These are phyloP conservation scores for Zaprionus obscuricornis DNA, from an alignment of 2,888 invertebrate genomes.

Conservation along the genomic window DNA sequence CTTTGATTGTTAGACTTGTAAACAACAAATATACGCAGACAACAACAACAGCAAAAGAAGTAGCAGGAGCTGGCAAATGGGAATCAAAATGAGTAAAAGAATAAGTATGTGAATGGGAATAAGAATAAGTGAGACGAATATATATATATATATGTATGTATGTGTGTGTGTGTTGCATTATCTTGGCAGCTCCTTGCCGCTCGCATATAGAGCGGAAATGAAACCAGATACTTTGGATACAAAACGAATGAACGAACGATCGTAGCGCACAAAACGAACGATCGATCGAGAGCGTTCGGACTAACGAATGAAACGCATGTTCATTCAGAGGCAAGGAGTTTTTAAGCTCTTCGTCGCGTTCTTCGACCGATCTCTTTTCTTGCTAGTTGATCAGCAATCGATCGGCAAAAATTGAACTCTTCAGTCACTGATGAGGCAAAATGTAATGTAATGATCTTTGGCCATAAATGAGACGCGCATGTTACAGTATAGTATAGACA, in stretches of 20 bases:
- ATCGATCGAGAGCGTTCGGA: too few species aligned
- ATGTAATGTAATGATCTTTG: constrained; percentile 49
- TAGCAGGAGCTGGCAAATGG: constrained; percentile 30
- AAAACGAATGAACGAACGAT: constrained; percentile 38
- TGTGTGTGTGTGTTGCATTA: constrained; percentile 47
- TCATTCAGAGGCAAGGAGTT: too few species aligned
- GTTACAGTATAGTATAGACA: too few species aligned
- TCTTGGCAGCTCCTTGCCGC: constrained; percentile 69
- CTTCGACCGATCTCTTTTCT: too few species aligned
- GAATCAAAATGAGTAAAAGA: constrained; percentile 13
- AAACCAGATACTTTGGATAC: constrained; percentile 82
- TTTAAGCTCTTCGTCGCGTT: constrained; percentile 16
- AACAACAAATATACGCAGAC: constrained; percentile 53
- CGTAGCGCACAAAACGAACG: too few species aligned
- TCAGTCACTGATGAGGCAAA: constrained; percentile 31
- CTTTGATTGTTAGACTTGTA: constrained; percentile 76
- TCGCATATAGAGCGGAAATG: constrained; percentile 79
- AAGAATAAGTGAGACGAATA: not conserved
- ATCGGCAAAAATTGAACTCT: not conserved
- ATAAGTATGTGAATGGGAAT: not conserved
- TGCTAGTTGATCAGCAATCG: too few species aligned
- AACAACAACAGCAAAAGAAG: constrained; percentile 26
- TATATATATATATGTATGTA: constrained; percentile 1
- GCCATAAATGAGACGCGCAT: constrained; percentile 46
- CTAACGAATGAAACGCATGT: too few species aligned